These are phyloP conservation scores for Calypte anna DNA, from an alignment of 2,113 vertebrate species.

Conservation along the genomic window DNA sequence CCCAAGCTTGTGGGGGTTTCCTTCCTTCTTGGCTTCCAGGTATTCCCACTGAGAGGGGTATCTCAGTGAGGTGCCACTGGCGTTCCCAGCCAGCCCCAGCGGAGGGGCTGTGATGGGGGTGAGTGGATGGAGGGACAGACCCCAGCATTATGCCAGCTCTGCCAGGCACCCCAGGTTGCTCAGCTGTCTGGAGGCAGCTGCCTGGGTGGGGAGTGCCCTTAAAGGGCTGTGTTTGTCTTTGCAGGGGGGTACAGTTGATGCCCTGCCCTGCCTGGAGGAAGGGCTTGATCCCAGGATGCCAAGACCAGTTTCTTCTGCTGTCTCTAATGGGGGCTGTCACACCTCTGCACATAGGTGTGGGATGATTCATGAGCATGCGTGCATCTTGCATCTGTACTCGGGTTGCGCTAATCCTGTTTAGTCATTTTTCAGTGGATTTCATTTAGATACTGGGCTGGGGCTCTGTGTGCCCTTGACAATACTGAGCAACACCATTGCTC, in stretches of 20 bases:
- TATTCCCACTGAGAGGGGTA: neutral
- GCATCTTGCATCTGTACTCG: neutral
- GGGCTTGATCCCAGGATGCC: neutral
- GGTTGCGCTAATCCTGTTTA: slow-evolving; percentile 24
- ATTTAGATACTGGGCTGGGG: slow-evolving; percentile 34
- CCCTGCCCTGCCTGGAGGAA: neutral
- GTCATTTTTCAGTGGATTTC: slow-evolving; percentile 61
- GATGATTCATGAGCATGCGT: slow-evolving; percentile 11
- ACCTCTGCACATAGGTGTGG: neutral
- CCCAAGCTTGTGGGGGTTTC: neutral
- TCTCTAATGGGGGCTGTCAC: neutral
- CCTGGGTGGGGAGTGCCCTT: neutral
- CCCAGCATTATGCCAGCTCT: neutral
- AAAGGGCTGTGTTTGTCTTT: neutral
- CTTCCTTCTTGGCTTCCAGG: neutral
- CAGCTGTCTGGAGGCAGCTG: accelerated
- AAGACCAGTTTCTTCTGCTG: neutral
- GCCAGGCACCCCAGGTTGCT: neutral
- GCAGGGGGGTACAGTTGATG: accelerated
- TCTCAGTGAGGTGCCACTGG: neutral
- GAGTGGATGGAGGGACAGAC: accelerated
- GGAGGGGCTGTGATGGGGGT: accelerated
- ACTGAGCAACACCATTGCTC: slow-evolving; percentile 36
- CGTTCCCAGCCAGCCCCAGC: neutral
- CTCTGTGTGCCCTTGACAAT: slow-evolving; percentile 24